Evolutionary conservation across 2,888 invertebrate species (phyloP).

Genomic region (Plemyria rubiginata): DNA sequence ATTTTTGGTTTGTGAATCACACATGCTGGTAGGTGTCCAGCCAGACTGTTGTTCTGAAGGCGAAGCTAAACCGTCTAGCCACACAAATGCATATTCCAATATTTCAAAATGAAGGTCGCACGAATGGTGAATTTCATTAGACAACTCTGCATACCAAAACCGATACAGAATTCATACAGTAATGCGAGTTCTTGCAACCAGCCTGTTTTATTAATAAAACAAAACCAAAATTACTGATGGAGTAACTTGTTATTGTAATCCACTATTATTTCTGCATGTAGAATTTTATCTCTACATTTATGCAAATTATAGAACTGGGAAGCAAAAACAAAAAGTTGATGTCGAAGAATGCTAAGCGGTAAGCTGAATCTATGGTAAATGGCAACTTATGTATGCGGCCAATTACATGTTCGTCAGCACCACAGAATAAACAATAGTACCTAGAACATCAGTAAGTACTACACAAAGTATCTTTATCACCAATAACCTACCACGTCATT

Average conservation of each 20-base stretch:
- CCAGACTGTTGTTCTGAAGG: conserved; percentile 63
- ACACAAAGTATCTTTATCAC: conserved; percentile 1
- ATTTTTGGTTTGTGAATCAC: conserved; percentile 82
- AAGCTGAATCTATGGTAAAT: conserved; percentile 10
- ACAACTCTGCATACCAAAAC: not conserved
- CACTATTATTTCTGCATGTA: conserved; percentile 3
- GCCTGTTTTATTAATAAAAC: conserved; percentile 1
- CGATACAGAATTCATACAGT: not conserved
- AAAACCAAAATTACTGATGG: not conserved
- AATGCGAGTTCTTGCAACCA: not conserved
- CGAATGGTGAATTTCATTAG: conserved; percentile 7
- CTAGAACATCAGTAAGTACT: too few species aligned
- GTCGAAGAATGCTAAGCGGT: conserved; percentile 9
- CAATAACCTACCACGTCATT: conserved; percentile 10
- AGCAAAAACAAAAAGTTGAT: conserved; percentile 10
- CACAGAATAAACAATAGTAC: too few species aligned
- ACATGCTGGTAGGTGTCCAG: conserved; percentile 72
- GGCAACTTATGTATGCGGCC: conserved; percentile 9
- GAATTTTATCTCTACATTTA: not conserved
- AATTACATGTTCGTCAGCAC: conserved; percentile 6
- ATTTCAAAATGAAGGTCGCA: conserved; percentile 24
- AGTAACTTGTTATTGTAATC: conserved; percentile 3
- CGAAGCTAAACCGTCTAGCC: conserved; percentile 63
- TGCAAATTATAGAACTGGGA: conserved; percentile 14
- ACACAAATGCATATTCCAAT: conserved; percentile 43